Percentiles rank a stretch among this genome's conserved stretches.
Conservation (phyloP, 2,888 invertebrate genomes). For the Muschampia plurimacula region DNA sequence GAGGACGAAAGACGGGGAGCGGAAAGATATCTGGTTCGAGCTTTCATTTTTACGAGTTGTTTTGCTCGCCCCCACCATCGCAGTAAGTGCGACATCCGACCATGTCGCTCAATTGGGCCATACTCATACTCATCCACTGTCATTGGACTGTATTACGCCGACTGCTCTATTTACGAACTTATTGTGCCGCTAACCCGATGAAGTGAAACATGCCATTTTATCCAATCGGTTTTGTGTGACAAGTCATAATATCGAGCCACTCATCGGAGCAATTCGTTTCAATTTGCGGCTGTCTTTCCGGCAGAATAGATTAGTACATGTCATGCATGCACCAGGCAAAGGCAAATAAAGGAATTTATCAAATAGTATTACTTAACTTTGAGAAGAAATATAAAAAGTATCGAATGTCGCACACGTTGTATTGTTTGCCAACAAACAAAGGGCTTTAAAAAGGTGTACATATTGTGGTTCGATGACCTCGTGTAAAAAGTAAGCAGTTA, state of each 20-base stretch:
- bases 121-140: conserved; percentile 47
- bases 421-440: conserved; percentile 70
- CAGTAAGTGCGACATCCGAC: conserved; percentile 65
- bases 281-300: conserved; percentile 51
- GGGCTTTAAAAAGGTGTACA: conserved; percentile 56
- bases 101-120: conserved; percentile 67
- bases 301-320: conserved; percentile 11
- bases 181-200: conserved; percentile 67
- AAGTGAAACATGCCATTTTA: conserved; percentile 56
- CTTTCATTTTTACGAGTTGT: conserved; percentile 47
- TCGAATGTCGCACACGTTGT: conserved; percentile 41
- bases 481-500: conserved; percentile 59
- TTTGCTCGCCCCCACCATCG: conserved; percentile 48
- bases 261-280: conserved; percentile 61
- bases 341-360: conserved; percentile 49
- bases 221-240: conserved; percentile 54
- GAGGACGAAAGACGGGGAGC: no score
- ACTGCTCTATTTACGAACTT: conserved; percentile 57
- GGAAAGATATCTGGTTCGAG: conserved; percentile 29
- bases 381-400: conserved; percentile 23
- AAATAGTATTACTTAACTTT: conserved; percentile 52
- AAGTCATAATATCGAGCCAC: conserved; percentile 52
- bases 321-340: conserved; percentile 50
- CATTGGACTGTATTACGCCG: conserved; percentile 56
- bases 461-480: conserved; percentile 63